Conservation (phyloP, 2,888 invertebrate genomes). For the Antitype chi region DNA sequence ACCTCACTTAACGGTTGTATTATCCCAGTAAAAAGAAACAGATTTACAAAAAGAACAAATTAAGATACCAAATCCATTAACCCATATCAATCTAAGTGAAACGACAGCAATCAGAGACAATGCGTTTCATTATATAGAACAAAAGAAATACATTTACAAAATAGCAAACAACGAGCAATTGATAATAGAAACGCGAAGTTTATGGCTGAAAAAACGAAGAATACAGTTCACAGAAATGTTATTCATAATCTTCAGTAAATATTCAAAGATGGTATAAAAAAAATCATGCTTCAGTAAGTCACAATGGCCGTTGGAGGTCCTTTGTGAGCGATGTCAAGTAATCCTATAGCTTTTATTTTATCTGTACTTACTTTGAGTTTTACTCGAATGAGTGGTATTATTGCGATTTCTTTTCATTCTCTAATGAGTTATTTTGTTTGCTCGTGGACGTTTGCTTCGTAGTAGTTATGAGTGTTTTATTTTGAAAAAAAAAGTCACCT, state of each 20-base stretch:
- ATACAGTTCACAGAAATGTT: slow-evolving; percentile 48
- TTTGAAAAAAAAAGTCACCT: not conserved
- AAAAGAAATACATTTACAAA: slow-evolving; percentile 21
- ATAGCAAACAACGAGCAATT: slow-evolving; percentile 44
- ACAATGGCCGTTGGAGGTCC: slow-evolving; percentile 60
- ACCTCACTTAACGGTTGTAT: not conserved
- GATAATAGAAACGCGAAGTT: slow-evolving; percentile 42
- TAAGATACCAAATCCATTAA: slow-evolving; percentile 1
- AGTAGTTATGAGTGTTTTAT: not conserved
- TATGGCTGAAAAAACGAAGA: slow-evolving; percentile 42
- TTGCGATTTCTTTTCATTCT: slow-evolving; percentile 32
- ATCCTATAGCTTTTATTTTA: slow-evolving; percentile 59
- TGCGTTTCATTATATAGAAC: slow-evolving; percentile 18
- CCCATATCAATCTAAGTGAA: slow-evolving; percentile 11
- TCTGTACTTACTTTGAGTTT: slow-evolving; percentile 53
- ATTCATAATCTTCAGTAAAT: slow-evolving; percentile 65
- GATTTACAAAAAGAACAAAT: not conserved
- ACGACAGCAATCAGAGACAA: slow-evolving; percentile 12
- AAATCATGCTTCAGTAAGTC: slow-evolving; percentile 63
- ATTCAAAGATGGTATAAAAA: slow-evolving; percentile 61
- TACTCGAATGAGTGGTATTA: slow-evolving; percentile 47
- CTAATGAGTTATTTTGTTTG: slow-evolving; percentile 45
- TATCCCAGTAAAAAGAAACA: not conserved
- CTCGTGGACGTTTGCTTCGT: not conserved
- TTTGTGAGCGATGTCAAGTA: slow-evolving; percentile 65